Evolutionary conservation across 2,888 invertebrate species (phyloP).

Genomic region (Melanostoma mellinum): DNA sequence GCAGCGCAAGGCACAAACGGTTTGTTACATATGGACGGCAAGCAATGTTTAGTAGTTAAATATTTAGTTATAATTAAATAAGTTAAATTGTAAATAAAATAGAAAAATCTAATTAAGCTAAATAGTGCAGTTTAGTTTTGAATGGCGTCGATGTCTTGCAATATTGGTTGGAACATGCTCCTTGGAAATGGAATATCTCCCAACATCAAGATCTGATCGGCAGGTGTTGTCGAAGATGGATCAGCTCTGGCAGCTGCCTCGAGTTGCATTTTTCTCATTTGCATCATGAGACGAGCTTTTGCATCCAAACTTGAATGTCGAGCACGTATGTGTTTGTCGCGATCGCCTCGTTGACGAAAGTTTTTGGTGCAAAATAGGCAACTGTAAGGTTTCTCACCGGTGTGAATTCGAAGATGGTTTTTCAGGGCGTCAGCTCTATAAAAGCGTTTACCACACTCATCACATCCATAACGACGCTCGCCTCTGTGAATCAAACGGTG

Average conservation of each 20-base stretch:
- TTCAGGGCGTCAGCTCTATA: constrained; percentile 86
- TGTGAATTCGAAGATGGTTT: constrained; percentile 85
- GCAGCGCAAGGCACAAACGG: constrained; percentile 75
- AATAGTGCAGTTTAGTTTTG: too few species aligned
- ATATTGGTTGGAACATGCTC: constrained; percentile 76
- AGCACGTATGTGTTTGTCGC: constrained; percentile 84
- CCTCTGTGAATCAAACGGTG: constrained; percentile 86
- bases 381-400: constrained; percentile 84
- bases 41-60: constrained; percentile 34
- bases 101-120: constrained; percentile 6
- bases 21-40: constrained; percentile 76
- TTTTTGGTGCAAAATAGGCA: constrained; percentile 83
- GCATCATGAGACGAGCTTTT: constrained; percentile 80
- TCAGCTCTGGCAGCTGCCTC: constrained; percentile 78
- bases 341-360: constrained; percentile 84
- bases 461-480: constrained; percentile 85
- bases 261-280: constrained; percentile 80
- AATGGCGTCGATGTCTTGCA: constrained; percentile 75
- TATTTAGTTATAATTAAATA: constrained; percentile 9
- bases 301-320: constrained; percentile 82
- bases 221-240: constrained; percentile 23
- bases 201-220: constrained; percentile 75
- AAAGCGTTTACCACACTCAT: constrained; percentile 85
- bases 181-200: constrained; percentile 77
- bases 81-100: constrained; percentile 40